Conservation (phyloP, 2,888 invertebrate species). For the Leptopilina syphax region DNA sequence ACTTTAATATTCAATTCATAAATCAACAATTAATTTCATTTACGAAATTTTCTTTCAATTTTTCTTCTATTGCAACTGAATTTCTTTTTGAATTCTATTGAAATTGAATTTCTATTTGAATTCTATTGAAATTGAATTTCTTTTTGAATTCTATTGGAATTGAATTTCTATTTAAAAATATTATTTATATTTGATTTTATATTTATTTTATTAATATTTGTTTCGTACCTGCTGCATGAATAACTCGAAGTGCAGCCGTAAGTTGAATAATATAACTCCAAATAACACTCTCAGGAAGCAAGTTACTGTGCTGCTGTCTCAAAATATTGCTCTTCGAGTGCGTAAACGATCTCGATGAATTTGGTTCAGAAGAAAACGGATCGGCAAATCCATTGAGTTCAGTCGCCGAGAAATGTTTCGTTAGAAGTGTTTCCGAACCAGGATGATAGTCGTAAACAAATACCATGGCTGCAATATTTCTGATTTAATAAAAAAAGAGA, state of each 20-base stretch:
- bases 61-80: no score
- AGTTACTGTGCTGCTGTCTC: conserved; percentile 84
- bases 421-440: conserved; percentile 91
- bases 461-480: conserved; percentile 87
- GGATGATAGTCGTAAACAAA: conserved; percentile 98
- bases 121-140: no score
- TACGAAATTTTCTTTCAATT: no score
- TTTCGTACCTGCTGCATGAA: conserved; percentile 83
- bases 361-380: conserved; percentile 91
- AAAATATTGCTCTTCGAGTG: conserved; percentile 90
- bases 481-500: conserved; percentile 22
- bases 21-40: no score
- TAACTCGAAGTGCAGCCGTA: conserved; percentile 93
- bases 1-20: no score
- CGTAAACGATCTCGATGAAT: conserved; percentile 88
- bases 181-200: no score
- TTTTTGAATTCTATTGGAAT: no score
- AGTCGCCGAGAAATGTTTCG: conserved; percentile 87
- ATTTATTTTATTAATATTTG: no score
- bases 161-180: no score
- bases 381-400: conserved; percentile 84
- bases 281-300: conserved; percentile 93
- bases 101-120: no score
- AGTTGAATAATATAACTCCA: conserved; percentile 98
- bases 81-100: no score